phyloP scores from a whole-genome alignment of 2,113 vertebrate genomes.

The Equus przewalskii region DNA sequence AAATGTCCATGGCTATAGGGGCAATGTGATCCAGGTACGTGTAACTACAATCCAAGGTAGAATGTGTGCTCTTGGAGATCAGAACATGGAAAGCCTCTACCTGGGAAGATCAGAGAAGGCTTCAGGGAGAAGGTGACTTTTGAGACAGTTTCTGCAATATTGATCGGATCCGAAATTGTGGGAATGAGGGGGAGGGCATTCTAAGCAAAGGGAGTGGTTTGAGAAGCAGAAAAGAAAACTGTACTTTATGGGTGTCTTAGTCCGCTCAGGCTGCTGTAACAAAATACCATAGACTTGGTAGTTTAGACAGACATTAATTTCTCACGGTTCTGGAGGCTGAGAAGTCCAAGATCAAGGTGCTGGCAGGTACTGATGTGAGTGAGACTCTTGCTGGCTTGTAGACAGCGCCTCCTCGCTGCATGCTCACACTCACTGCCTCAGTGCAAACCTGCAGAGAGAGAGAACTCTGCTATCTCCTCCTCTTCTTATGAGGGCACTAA shows the following conservation, averaged over 20 bases:
- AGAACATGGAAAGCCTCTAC: neutral
- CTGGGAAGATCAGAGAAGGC: neutral
- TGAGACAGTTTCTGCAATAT: neutral
- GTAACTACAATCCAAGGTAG: neutral
- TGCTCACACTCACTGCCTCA: neutral
- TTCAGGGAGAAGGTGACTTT: neutral
- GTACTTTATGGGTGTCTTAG: neutral
- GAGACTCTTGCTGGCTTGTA: neutral
- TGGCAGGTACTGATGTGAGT: neutral
- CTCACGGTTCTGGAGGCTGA: neutral
- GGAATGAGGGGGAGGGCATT: neutral
- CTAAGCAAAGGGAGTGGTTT: neutral
- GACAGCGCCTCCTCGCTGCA: neutral
- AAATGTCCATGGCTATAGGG: neutral
- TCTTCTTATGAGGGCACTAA: neutral
- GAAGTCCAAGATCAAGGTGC: neutral
- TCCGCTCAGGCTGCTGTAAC: neutral
- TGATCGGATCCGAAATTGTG: neutral
- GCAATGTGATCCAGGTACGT: neutral
- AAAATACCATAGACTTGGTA: neutral
- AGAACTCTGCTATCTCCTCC: neutral
- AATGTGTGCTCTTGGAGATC: neutral
- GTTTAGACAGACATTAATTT: neutral
- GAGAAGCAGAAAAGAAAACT: conserved; percentile 2
- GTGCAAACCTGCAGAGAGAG: neutral